Evolutionary conservation across 2,888 invertebrate species (phyloP).

Genomic region (Polyommatus icarus): DNA sequence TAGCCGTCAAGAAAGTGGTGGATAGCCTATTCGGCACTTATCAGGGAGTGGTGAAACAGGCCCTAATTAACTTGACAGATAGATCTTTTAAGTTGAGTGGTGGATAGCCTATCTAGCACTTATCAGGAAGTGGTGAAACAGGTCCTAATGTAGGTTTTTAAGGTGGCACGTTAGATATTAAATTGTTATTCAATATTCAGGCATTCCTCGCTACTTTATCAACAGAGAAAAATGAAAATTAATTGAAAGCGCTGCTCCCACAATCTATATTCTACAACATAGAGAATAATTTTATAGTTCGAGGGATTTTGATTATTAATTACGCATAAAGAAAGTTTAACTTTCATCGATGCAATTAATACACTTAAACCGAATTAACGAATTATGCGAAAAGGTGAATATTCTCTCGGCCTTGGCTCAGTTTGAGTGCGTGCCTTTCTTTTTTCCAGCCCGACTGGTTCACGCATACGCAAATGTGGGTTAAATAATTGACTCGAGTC

Average conservation of each 20-base stretch:
- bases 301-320: neutral
- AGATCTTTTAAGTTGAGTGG: no score
- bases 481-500: constrained; percentile 1
- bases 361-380: neutral
- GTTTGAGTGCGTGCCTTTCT: constrained; percentile 26
- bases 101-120: no score
- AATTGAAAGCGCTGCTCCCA: neutral
- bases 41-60: no score
- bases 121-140: no score
- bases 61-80: no score
- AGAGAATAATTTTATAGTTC: neutral
- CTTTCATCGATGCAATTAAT: neutral
- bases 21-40: no score
- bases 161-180: no score
- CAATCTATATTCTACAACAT: neutral
- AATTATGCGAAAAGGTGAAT: constrained; percentile 8
- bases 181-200: neutral
- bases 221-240: neutral
- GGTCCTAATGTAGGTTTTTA: no score
- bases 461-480: constrained; percentile 2
- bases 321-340: constrained; percentile 5
- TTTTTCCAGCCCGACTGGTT: constrained; percentile 23
- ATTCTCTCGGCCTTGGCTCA: constrained; percentile 20
- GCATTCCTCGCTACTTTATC: neutral
- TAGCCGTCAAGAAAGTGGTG: no score